These are phyloP conservation scores for Vannuccia rotundouncinata DNA, from an alignment of 2,888 invertebrate genomes.

Conservation along the genomic window DNA sequence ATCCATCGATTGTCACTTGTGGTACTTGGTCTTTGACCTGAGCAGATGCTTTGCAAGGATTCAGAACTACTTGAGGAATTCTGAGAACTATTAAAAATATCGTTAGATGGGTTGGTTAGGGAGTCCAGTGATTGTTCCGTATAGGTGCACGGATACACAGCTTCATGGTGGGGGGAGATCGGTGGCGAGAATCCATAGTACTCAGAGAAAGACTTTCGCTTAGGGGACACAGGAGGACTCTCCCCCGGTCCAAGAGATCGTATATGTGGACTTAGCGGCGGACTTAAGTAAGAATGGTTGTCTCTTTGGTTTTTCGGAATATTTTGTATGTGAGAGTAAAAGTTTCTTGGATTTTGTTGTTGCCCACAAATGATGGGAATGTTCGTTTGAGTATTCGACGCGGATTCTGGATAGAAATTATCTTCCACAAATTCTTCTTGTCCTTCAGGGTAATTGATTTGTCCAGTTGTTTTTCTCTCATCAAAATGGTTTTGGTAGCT, in stretches of 20 bases:
- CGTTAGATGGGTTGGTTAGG: not conserved
- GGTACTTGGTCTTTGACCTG: not conserved
- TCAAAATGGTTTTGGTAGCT: not conserved
- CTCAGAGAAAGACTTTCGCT: constrained; percentile 1
- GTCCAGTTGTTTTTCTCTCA: not conserved
- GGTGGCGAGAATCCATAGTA: constrained; percentile 33
- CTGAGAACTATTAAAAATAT: not conserved
- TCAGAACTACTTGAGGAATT: not conserved
- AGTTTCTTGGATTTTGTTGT: not conserved
- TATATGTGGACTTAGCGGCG: not conserved
- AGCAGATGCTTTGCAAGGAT: not conserved
- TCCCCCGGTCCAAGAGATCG: not conserved
- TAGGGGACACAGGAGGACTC: constrained; percentile 26
- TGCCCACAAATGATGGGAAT: not conserved
- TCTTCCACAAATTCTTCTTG: too few species aligned
- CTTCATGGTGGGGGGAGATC: constrained; percentile 11
- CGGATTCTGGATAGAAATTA: not conserved
- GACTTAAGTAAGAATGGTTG: not conserved
- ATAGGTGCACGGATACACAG: not conserved
- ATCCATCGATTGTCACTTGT: too few species aligned
- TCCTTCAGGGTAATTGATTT: too few species aligned
- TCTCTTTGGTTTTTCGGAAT: not conserved
- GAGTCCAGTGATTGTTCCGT: not conserved
- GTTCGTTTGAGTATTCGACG: not conserved
- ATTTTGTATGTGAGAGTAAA: not conserved